Base-by-base conservation (phyloP, 2,797 vertebrate species). In the Phrynocephalus forsythii region DNA sequence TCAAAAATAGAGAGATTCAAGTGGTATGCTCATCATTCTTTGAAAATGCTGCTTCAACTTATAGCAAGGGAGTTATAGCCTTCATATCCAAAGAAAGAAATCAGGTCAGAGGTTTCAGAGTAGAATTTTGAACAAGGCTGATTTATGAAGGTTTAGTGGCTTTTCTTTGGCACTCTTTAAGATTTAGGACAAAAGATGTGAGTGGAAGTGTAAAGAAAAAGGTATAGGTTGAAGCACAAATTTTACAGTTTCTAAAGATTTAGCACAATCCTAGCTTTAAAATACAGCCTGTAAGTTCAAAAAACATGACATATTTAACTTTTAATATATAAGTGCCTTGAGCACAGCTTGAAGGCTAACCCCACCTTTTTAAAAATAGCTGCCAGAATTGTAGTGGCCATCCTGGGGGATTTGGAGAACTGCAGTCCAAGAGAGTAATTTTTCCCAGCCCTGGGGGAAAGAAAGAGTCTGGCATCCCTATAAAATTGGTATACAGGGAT, bases 61-160 rank as follows among this genome's bases (percentile, higher is more conserved):
- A 78, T 18, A 26, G 24, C 50, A 8, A 71, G 79, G 90, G 82
- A 85, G 89, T 87, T 80, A 90, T 79, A 90, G 38, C 38, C 10
- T 90, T 50, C 78, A n/a, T 33, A 86, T 89, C 77, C 85, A 52
- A 91, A 87, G 87, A 84, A 38, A 90, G 79, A 87, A 90, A 92
- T 88, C 86, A 85, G 87, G 90, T 83, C 33, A 87, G 79, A 89
- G n/a, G 63, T 88, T 20, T 63, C 67, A 44, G 7, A 82, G 78
- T 85, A 38, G 5, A 90, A 69, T 87, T 81, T 89, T 89, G 15
- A 80, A 82, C 60, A 72, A 86, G 72, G 78, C 7, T 85, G 68
- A 87, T 48, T 84, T 82, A 81, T 80, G 80, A n/a, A 86, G 33
- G 77, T 69, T 76, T 87, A 38, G 20, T 67, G 3, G 48, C 68